Conservation (phyloP, 2,888 invertebrate species). For the Pasiphila rectangulata region DNA sequence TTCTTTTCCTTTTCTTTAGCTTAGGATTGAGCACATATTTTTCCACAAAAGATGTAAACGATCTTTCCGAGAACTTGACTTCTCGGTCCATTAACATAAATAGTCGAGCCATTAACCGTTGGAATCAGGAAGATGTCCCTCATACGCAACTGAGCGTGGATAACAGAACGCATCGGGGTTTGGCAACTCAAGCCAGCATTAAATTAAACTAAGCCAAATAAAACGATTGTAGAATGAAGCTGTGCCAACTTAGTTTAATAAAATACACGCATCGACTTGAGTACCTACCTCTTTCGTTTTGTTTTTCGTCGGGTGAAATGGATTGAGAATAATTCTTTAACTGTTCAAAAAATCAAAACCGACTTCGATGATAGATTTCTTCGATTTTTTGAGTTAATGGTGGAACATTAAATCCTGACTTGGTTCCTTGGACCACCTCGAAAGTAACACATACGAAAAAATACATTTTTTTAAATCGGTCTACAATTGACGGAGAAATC, state of each 20-base stretch:
- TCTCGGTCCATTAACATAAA: slow-evolving; percentile 8
- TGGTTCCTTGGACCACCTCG: no score
- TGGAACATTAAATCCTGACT: no score
- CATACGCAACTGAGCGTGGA: slow-evolving; percentile 7
- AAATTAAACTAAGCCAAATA: slow-evolving; percentile 5
- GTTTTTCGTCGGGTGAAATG: background rate
- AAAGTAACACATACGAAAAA: no score
- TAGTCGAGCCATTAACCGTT: slow-evolving; percentile 7
- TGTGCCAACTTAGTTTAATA: background rate
- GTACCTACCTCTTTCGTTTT: background rate
- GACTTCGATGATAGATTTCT: no score
- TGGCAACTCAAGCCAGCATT: slow-evolving; percentile 4
- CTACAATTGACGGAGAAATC: no score
- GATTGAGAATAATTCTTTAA: no score
- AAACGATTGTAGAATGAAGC: background rate
- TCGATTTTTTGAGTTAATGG: no score
- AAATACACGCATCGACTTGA: background rate
- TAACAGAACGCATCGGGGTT: slow-evolving; percentile 7
- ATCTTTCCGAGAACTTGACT: slow-evolving; percentile 1
- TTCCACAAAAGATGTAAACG: slow-evolving; percentile 1
- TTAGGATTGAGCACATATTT: background rate
- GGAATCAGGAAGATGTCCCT: background rate
- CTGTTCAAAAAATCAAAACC: no score
- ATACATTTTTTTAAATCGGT: no score
- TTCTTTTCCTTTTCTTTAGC: no score